These are phyloP conservation scores for Eupithecia inturbata DNA, from an alignment of 2,888 invertebrate species.

Conservation along the genomic window DNA sequence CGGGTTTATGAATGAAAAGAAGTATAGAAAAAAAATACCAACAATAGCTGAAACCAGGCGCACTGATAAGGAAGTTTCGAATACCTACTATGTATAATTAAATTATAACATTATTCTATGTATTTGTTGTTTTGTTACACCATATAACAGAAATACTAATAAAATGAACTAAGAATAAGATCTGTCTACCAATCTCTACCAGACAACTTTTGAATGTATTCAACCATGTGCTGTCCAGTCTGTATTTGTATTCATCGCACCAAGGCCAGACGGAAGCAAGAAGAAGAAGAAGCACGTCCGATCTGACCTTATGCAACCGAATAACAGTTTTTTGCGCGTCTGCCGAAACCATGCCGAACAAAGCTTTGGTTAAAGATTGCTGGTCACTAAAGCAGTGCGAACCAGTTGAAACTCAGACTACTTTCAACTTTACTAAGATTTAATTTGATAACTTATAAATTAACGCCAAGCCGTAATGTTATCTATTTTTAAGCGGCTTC, in stretches of 20 bases:
- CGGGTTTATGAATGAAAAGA: too few relatives aligned
- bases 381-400: constrained; percentile 10
- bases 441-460: too few relatives aligned
- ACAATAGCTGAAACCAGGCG: too few relatives aligned
- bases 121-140: too few relatives aligned
- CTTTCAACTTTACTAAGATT: too few relatives aligned
- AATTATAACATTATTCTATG: too few relatives aligned
- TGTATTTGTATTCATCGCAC: constrained; percentile 14
- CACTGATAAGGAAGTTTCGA: too few relatives aligned
- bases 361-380: constrained; percentile 39
- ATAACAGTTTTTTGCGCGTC: constrained; percentile 50
- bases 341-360: constrained; percentile 40
- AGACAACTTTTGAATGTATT: neutral
- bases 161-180: neutral
- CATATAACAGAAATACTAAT: neutral
- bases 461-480: too few relatives aligned
- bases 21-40: too few relatives aligned
- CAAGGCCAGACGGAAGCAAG: constrained; percentile 36
- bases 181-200: neutral
- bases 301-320: constrained; percentile 44
- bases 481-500: too few relatives aligned
- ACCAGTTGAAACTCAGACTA: neutral
- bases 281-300: constrained; percentile 32
- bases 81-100: too few relatives aligned
- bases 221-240: constrained; percentile 4